These are phyloP conservation scores for Euwallacea similis DNA, from an alignment of 1,140 invertebrate genomes.

Conservation along the genomic window DNA sequence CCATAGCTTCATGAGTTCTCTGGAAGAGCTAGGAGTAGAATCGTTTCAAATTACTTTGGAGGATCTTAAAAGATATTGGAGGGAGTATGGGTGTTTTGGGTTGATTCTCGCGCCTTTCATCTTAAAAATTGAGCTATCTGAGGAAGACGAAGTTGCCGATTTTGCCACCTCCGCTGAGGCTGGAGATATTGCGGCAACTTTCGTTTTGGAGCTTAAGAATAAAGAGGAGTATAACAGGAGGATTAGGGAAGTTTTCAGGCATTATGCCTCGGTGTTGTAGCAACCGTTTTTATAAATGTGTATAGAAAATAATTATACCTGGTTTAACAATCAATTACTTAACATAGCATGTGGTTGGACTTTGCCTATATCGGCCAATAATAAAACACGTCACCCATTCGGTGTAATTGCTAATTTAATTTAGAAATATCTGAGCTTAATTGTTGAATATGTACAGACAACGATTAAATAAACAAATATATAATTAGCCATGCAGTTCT, in stretches of 20 bases:
- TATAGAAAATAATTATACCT: too few relatives aligned
- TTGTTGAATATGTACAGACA: too few relatives aligned
- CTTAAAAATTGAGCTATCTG: constrained; percentile 34
- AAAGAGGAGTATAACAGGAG: constrained; percentile 36
- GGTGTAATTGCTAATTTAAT: too few relatives aligned
- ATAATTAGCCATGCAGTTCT: too few relatives aligned
- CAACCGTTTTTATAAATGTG: background rate
- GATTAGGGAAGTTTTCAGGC: constrained; percentile 35
- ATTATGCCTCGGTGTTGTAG: constrained; percentile 34
- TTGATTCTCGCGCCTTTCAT: constrained; percentile 28
- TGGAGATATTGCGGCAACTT: constrained; percentile 24
- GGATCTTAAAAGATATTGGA: constrained; percentile 54
- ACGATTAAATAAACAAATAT: too few relatives aligned
- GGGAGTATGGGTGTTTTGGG: constrained; percentile 42
- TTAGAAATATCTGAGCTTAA: too few relatives aligned
- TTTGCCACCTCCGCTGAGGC: constrained; percentile 36
- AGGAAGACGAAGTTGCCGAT: constrained; percentile 38
- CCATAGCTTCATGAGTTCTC: constrained; percentile 53
- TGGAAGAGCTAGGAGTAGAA: constrained; percentile 53
- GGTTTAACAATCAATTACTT: too few relatives aligned
- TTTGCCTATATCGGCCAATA: too few relatives aligned
- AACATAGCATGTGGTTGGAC: too few relatives aligned
- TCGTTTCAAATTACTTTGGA: constrained; percentile 54
- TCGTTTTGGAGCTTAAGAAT: constrained; percentile 32
- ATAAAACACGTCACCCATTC: too few relatives aligned